Percentiles rank a stretch among this genome's conserved stretches.
phyloP scores from a whole-genome alignment of 2,888 invertebrate genomes.

The Melinopterus prodromus region DNA sequence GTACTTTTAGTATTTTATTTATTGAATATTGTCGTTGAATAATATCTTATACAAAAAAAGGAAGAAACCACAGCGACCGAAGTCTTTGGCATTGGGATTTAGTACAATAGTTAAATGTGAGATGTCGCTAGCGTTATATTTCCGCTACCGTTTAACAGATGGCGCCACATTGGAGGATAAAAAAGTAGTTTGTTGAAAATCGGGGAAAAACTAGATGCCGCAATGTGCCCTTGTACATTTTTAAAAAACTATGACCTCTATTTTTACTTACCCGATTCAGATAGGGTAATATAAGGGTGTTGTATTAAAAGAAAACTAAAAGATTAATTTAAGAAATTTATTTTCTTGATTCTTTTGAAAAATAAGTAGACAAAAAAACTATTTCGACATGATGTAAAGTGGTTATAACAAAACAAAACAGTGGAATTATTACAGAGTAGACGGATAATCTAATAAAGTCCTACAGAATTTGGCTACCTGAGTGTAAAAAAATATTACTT shows the following conservation, averaged over 20 bases:
- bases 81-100: neutral
- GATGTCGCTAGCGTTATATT: neutral
- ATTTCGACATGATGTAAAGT: neutral
- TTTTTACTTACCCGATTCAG: neutral
- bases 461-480: neutral
- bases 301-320: neutral
- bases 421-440: slow-evolving; percentile 4
- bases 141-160: neutral
- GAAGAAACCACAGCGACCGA: neutral
- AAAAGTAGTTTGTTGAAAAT: neutral
- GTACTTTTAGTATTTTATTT: neutral
- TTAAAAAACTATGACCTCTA: neutral
- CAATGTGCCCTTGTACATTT: neutral
- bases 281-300: neutral
- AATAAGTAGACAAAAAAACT: neutral
- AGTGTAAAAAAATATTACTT: slow-evolving; percentile 4
- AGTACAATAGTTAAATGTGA: neutral
- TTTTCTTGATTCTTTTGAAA: neutral
- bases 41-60: too few relatives aligned
- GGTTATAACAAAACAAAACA: slow-evolving; percentile 4
- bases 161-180: neutral
- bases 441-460: neutral
- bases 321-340: neutral
- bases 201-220: neutral
- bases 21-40: too few relatives aligned